A percentile compares a stretch with the other conserved stretches of the same genome.
Evolutionary conservation across 2,888 invertebrate species (phyloP).

Genomic region (Tenodera sinensis): DNA sequence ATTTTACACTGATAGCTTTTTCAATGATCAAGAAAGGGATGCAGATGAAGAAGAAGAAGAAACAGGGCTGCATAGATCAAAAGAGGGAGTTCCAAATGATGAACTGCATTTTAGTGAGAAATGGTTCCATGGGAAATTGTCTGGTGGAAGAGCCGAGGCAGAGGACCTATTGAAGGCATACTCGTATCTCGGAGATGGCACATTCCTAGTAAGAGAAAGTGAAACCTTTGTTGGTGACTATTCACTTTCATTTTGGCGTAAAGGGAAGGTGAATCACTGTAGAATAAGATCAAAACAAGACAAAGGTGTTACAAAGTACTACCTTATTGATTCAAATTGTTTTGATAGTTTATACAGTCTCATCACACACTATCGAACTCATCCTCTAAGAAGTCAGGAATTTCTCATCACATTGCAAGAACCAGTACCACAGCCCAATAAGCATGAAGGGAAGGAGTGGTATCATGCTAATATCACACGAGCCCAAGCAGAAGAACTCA

Average conservation of each 20-base stretch:
- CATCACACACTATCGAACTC: slow-evolving; percentile 83
- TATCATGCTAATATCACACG: slow-evolving; percentile 80
- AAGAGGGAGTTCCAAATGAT: slow-evolving; percentile 69
- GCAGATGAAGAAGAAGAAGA: slow-evolving; percentile 61
- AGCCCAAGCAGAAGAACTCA: slow-evolving; percentile 80
- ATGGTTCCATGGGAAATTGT: slow-evolving; percentile 89
- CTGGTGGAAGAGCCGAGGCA: slow-evolving; percentile 75
- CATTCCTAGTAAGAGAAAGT: slow-evolving; percentile 88
- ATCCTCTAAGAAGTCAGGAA: slow-evolving; percentile 84
- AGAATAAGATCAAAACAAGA: slow-evolving; percentile 87
- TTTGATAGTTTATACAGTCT: slow-evolving; percentile 91
- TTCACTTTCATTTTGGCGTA: slow-evolving; percentile 87
- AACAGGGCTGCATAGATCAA: slow-evolving; percentile 50
- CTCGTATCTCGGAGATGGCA: slow-evolving; percentile 82
- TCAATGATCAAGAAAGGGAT: slow-evolving; percentile 49
- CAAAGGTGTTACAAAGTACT: slow-evolving; percentile 83
- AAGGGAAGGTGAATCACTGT: slow-evolving; percentile 86
- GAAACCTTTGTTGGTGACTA: slow-evolving; percentile 96
- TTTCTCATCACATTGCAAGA: slow-evolving; percentile 83
- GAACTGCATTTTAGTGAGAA: slow-evolving; percentile 88
- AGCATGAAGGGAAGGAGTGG: slow-evolving; percentile 92
- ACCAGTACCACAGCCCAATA: slow-evolving; percentile 92
- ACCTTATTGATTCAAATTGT: slow-evolving; percentile 78
- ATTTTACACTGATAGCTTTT: slow-evolving; percentile 73
- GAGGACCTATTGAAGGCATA: slow-evolving; percentile 70